Conservation (phyloP, 2,113 vertebrate genomes). For the Oreamnos americanus region DNA sequence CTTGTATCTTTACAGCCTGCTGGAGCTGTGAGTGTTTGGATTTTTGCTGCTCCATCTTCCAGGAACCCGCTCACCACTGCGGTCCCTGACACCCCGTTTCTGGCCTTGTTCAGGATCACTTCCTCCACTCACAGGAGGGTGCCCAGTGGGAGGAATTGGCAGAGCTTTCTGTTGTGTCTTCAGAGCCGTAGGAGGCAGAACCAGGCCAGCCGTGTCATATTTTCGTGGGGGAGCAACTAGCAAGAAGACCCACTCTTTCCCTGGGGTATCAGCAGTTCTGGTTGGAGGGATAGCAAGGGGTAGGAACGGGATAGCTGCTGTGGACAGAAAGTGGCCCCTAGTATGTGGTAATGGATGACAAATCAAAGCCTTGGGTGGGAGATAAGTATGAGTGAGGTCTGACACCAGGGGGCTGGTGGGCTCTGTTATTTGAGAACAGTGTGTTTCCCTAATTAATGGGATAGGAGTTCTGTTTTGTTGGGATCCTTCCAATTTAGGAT, state of each 20-base stretch:
- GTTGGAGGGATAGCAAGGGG: background rate
- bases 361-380: background rate
- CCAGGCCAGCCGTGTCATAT: background rate
- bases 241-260: background rate
- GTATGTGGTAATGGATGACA: background rate
- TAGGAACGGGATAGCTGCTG: background rate
- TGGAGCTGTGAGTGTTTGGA: background rate
- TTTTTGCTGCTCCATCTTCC: background rate
- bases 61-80: background rate
- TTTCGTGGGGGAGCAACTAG: background rate
- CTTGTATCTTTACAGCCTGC: background rate
- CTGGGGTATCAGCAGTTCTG: background rate
- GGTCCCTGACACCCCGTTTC: background rate
- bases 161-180: background rate
- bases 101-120: background rate
- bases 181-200: background rate
- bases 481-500: background rate
- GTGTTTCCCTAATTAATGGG: background rate
- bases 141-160: background rate
- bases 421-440: background rate
- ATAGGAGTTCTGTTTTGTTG: background rate
- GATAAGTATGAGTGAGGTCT: background rate
- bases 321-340: background rate
- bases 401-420: background rate
- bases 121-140: background rate